Evolutionary conservation across 2,888 invertebrate species (phyloP).

Genomic region (Leucania comma): DNA sequence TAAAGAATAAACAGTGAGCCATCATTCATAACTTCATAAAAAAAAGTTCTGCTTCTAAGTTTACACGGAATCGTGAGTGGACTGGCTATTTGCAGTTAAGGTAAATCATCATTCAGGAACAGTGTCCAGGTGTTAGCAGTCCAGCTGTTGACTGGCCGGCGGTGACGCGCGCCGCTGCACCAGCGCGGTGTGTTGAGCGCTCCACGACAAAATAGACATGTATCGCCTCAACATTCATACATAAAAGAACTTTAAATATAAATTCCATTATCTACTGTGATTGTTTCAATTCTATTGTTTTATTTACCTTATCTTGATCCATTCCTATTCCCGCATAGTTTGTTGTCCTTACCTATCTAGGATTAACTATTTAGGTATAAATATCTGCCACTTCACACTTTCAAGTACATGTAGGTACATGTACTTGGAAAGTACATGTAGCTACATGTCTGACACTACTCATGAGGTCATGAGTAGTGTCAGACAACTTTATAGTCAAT

Average conservation of each 20-base stretch:
- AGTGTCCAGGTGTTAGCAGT: background rate
- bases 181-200: background rate
- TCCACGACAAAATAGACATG: slow-evolving; percentile 8
- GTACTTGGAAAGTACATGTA: no score
- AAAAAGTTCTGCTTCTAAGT: background rate
- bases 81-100: no score
- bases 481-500: no score
- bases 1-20: background rate
- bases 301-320: slow-evolving; percentile 58
- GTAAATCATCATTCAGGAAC: background rate
- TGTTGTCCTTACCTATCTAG: background rate
- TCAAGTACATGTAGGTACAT: no score
- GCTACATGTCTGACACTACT: no score
- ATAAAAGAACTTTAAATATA: slow-evolving; percentile 68
- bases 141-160: slow-evolving; percentile 3
- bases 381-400: no score
- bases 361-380: no score
- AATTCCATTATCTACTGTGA: slow-evolving; percentile 81
- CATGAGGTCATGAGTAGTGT: no score
- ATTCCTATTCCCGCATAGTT: no score
- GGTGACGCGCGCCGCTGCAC: background rate
- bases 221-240: slow-evolving; percentile 49
- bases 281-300: slow-evolving; percentile 75
- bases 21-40: background rate
- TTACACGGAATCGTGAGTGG: background rate